These are phyloP conservation scores for Paradisaea rubra DNA, from an alignment of 2,113 vertebrate genomes.

Conservation along the genomic window DNA sequence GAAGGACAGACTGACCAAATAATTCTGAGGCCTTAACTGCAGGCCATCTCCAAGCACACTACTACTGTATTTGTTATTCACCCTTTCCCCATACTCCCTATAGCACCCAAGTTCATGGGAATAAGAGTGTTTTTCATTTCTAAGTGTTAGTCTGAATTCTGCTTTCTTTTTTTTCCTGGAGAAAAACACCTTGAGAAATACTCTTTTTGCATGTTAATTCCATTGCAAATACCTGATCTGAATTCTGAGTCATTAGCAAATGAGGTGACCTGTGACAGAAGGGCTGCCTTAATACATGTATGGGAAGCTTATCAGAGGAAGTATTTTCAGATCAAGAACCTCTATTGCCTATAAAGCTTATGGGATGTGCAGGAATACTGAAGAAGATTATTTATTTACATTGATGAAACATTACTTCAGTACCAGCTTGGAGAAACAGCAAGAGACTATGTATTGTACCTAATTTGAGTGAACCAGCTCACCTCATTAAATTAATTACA, in stretches of 20 bases:
- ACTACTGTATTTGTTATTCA: not conserved
- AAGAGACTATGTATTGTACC: not conserved
- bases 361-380: slow-evolving; percentile 28
- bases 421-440: not conserved
- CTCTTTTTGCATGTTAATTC: slow-evolving; percentile 45
- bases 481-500: not conserved
- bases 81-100: not conserved
- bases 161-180: not conserved
- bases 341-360: slow-evolving; percentile 33
- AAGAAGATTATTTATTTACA: not conserved
- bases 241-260: slow-evolving; percentile 61
- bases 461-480: not conserved
- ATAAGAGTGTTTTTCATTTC: not conserved
- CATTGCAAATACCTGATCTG: slow-evolving; percentile 58
- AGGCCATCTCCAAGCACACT: not conserved
- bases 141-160: not conserved
- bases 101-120: not conserved
- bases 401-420: not conserved
- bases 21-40: not conserved
- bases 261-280: slow-evolving; percentile 43
- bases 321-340: slow-evolving; percentile 52
- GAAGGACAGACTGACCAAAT: not conserved
- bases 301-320: slow-evolving; percentile 22
- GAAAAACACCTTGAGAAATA: slow-evolving; percentile 44
- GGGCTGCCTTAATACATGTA: slow-evolving; percentile 39